phyloP scores from a whole-genome alignment of 2,888 invertebrate genomes.

The Platycheirus rosarum region DNA sequence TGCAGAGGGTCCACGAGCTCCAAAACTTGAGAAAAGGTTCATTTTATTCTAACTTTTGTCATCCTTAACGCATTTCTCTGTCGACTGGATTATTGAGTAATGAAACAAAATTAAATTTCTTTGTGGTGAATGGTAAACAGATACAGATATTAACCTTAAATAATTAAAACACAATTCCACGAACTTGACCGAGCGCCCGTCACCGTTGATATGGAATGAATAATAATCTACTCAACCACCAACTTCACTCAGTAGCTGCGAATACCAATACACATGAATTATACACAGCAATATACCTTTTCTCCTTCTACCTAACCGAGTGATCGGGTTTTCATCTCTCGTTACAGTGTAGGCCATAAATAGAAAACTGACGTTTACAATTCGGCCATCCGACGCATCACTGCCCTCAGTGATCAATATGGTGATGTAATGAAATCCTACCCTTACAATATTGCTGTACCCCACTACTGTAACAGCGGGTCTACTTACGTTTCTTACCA shows the following conservation, averaged over 20 bases:
- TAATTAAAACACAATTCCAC: too few species aligned
- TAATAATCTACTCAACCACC: background rate
- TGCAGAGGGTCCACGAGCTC: too few species aligned
- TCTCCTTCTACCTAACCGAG: conserved; percentile 3
- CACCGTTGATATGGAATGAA: conserved; percentile 5
- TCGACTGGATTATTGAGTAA: too few species aligned
- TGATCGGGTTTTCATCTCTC: conserved; percentile 3
- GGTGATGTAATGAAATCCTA: conserved; percentile 1
- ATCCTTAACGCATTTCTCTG: too few species aligned
- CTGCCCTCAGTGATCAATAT: background rate
- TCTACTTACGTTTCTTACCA: background rate
- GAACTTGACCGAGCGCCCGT: conserved; percentile 1
- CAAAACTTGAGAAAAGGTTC: too few species aligned
- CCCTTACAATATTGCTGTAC: background rate
- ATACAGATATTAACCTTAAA: too few species aligned
- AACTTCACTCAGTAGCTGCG: conserved; percentile 9
- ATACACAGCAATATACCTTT: background rate
- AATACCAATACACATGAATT: conserved; percentile 6
- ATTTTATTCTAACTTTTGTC: too few species aligned
- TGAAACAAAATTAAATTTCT: too few species aligned
- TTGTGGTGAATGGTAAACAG: too few species aligned
- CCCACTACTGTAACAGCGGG: background rate
- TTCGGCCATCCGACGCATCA: conserved; percentile 8
- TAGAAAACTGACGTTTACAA: conserved; percentile 5
- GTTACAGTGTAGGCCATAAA: background rate